Evolutionary conservation across 2,113 vertebrate species (phyloP), one percentile per base, ranked within the genome.

Genomic region (Ictalurus furcatus): DNA sequence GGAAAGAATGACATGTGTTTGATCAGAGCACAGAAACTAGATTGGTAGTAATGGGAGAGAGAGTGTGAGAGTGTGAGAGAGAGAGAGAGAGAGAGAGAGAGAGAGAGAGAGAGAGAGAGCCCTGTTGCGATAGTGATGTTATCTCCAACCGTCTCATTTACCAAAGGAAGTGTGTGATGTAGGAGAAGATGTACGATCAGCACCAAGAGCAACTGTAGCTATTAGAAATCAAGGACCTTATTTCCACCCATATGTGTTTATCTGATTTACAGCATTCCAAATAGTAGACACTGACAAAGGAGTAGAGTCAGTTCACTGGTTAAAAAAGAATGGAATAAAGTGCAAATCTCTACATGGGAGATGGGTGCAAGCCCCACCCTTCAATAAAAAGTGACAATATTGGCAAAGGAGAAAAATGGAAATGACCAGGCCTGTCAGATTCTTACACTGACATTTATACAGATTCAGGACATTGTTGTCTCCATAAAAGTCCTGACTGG

Each of bases 11-110:
- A 48, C 84, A 79, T 67, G 71, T 11, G 23, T 80, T 89, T 90
- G 90, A 89, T 90, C 85, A 88, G 23, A 28, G 23, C 23, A 59
- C 71, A 79, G 44, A 71, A 89, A 83, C 69, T 85, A 89, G 34
- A 90, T 76, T 56, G 84, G 28, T 61, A 85, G 34, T 59, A 65
- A 88, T 30, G 67, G 86, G 48, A 82, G 40, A 54, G 23, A 80
- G 34, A 71, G 21, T 40, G 48, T 74, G 40, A 52, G 21, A 80
- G 34, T 61, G 21, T 40, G 63, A 84, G 82, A 48, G 79, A 82
- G 78, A 84, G 82, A 90, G 71, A 40, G n/a, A 69, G 80, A 59
- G 74, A 74, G 86, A 80, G 78, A 81, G 40, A 90, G 69, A 28
- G n/a, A 84, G 80, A 40, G 23, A 65, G 40, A 82, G 40, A 37